A percentile compares a stretch with the other conserved stretches of the same genome.
These are phyloP conservation scores for Darevskia mixta DNA, from an alignment of 2,797 vertebrate genomes.

Conservation along the genomic window DNA sequence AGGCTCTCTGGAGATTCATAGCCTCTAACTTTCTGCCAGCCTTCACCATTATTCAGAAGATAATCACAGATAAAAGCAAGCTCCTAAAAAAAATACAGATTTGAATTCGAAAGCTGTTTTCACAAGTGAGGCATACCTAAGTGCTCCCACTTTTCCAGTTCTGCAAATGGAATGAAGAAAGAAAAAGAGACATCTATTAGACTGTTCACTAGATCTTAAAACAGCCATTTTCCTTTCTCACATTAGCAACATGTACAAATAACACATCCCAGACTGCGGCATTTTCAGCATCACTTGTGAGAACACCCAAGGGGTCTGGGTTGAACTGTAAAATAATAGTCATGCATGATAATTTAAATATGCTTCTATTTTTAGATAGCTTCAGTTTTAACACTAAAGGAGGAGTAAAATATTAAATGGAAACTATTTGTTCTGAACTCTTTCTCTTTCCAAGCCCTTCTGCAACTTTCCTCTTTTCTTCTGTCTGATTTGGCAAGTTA, in stretches of 20 bases:
- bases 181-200: background rate
- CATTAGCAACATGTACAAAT: background rate
- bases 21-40: background rate
- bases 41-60: background rate
- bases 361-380: background rate
- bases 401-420: too few relatives aligned
- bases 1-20: background rate
- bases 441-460: background rate
- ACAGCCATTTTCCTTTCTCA: background rate
- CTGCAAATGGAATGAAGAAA: background rate
- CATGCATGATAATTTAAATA: background rate
- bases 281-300: background rate
- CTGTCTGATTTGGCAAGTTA: background rate
- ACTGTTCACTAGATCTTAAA: background rate
- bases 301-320: background rate
- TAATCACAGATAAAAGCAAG: background rate
- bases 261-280: background rate
- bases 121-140: background rate
- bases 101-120: conserved; percentile 10
- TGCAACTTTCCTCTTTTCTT: background rate
- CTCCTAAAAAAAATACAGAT: background rate
- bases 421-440: background rate
- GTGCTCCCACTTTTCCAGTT: background rate
- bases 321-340: background rate
- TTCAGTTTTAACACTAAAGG: background rate